Evolutionary conservation across 2,888 invertebrate species (phyloP), one percentile per base, ranked within the genome.

Genomic region (Parnassius glacialis): DNA sequence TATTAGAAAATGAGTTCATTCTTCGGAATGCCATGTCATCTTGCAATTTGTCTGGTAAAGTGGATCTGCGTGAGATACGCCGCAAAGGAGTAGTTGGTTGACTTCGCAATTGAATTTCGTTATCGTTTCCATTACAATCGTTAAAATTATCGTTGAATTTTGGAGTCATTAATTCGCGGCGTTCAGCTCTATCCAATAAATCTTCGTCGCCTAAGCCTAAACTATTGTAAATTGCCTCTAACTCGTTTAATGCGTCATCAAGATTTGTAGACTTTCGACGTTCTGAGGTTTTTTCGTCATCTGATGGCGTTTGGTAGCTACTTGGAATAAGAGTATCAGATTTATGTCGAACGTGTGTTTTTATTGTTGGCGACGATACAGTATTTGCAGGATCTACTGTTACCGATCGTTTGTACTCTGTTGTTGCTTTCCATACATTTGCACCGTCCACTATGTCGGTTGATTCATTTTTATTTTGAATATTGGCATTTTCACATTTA

Each of bases 151-250:
- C 87, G 73, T 85, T 87, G 70, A 84, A 84, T 78, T 90, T 91
- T 50, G 91, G 90, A 55, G 91, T 93, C 87, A 92, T 94, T 73
- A 93, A 84, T 84, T 94, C 96, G 64, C 96, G 91, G 64, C 95
- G 93, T 81, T 96, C 96, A 11, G 96, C 96, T 75, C 96, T 92
- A 76, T 96, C 96, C 58, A 96, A 81, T 63, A 96, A 91, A 84
- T 96, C 95, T 80, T 96, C 96, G 76, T 97, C 97, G 0, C 95
- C 95, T 57, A 97, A 89, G n/a, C 95, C 94, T 62, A 98, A 92
- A 73, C 96, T 97, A 72, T 97, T 96, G 78, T 97, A 96, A 76
- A 98, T 97, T n/a, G 96, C 95, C 90, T 98, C 97, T 61, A 98
- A 84, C 84, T 98, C 98, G 73, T 95, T 95, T 34, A 98, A 92